Evolutionary conservation across 2,888 invertebrate species (phyloP), one percentile per base, ranked within the genome.

Genomic region (Acanthosepion pharaonis): DNA sequence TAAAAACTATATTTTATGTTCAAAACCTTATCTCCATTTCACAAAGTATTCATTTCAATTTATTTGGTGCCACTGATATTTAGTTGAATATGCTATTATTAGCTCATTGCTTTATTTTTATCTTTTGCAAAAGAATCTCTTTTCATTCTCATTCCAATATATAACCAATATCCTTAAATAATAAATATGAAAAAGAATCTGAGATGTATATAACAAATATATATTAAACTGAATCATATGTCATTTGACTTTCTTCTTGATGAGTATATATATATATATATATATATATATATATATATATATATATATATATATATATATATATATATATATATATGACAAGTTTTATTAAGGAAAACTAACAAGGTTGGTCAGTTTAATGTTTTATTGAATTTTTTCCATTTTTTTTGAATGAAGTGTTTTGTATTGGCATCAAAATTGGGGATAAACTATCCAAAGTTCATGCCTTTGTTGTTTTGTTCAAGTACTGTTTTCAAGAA

Each of bases 61-160:
- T 78, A 78, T 78, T 78, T 78, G 33, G 78, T 78, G 78, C 78
- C 78, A n/a, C 78, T 78, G n/a, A 78, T 78, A 78, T 78, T 78
- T 78, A 33, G 11, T 15, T n/a, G 78, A 59, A 23, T 23, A 23
- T 59, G 23, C 5, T 20, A 5, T 18, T 59, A 59, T 20, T 59
- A 5, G 6, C 0, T 59, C 59, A 59, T 25, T 78, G 11, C 9
- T n/a, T 78, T 78, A n/a, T 78, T 78, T 78, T 23, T 33, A 33
- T 78, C 18, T 11, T 78, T 78, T 78, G 11, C n/a, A n/a, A 78
- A 78, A 78, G 78, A 78, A 78, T 78, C 78, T n/a, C 64, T 78
- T 78, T 78, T 78, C 78, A 33, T n/a, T 78, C n/a, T 78, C n/a
- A n/a, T 78, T 33, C 18, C 25, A 28, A 15, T n/a, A 5, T 18